phyloP scores from a whole-genome alignment of 2,113 vertebrate species.

The Taurulus bubalis region DNA sequence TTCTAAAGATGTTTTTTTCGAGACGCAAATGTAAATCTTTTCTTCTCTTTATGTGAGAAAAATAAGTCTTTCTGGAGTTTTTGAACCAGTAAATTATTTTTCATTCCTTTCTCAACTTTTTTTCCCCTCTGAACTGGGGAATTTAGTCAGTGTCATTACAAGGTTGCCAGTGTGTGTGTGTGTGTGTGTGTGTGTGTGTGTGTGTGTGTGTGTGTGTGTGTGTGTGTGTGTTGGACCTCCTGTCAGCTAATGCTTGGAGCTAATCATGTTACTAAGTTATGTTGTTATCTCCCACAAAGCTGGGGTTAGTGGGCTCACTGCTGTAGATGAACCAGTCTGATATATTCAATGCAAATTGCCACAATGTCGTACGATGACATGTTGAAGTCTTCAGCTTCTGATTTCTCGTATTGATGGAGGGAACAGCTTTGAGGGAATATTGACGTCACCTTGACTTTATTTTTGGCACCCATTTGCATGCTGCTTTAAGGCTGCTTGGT shows the following conservation, averaged over 20 bases:
- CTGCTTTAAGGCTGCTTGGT: conserved; percentile 10
- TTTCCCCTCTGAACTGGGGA: neutral
- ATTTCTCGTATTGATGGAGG: conserved; percentile 18
- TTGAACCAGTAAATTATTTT: neutral
- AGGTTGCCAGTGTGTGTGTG: neutral
- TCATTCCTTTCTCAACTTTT: conserved; percentile 28
- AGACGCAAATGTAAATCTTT: conserved; percentile 7
- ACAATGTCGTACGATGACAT: neutral
- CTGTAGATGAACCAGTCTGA: neutral
- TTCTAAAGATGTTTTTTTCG: conserved; percentile 14
- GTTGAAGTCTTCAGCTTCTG: neutral
- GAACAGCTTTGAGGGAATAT: conserved; percentile 23
- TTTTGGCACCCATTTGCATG: conserved; percentile 40
- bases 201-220: too few species aligned
- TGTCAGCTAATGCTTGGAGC: neutral
- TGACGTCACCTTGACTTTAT: conserved; percentile 38
- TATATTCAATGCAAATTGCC: neutral
- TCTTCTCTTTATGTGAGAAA: neutral
- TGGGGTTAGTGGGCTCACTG: neutral
- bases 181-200: too few species aligned
- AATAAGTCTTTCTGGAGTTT: conserved; percentile 22
- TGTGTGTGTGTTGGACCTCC: neutral
- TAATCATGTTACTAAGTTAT: neutral
- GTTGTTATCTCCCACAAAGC: neutral
- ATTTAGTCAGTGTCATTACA: neutral